A percentile compares a stretch with the other conserved stretches of the same genome.
phyloP scores from a whole-genome alignment of 2,797 vertebrate genomes.

The Oreochromis grahami region DNA sequence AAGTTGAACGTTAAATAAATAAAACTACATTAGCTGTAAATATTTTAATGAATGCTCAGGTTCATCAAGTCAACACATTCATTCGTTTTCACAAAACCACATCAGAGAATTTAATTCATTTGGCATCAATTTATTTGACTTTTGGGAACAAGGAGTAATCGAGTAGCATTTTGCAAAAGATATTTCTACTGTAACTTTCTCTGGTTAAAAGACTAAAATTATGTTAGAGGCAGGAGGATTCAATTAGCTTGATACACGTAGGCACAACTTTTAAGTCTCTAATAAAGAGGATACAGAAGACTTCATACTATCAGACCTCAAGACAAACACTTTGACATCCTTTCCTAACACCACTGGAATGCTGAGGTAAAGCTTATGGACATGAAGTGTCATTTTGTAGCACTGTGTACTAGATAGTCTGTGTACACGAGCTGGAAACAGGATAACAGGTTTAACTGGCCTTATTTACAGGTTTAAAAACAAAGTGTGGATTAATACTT shows the following conservation, averaged over 20 bases:
- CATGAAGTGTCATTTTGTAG: conserved; percentile 41
- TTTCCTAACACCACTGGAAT: conserved; percentile 62
- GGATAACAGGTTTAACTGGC: conserved; percentile 45
- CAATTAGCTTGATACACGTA: conserved; percentile 65
- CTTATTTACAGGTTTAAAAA: conserved; percentile 60
- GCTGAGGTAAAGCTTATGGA: conserved; percentile 66
- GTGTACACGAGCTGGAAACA: conserved; percentile 42
- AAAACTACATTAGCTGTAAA: background rate
- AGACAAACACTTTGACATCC: conserved; percentile 54
- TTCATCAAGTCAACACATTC: background rate
- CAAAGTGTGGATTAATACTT: conserved; percentile 44
- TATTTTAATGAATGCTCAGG: background rate
- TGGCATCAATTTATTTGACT: conserved; percentile 75
- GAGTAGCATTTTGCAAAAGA: conserved; percentile 73
- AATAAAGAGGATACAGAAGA: conserved; percentile 61
- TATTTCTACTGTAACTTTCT: conserved; percentile 63
- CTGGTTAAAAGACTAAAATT: conserved; percentile 69
- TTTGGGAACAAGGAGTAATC: conserved; percentile 54
- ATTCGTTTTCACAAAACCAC: background rate
- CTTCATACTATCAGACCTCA: conserved; percentile 49
- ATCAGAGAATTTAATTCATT: conserved; percentile 30
- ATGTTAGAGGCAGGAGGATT: conserved; percentile 67
- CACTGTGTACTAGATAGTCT: conserved; percentile 34
- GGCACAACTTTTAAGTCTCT: conserved; percentile 71
- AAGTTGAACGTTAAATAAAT: background rate